A percentile compares a stretch with the other conserved stretches of the same genome.
Conservation (phyloP, 2,113 vertebrate species). For the Diphyllodes magnificus region DNA sequence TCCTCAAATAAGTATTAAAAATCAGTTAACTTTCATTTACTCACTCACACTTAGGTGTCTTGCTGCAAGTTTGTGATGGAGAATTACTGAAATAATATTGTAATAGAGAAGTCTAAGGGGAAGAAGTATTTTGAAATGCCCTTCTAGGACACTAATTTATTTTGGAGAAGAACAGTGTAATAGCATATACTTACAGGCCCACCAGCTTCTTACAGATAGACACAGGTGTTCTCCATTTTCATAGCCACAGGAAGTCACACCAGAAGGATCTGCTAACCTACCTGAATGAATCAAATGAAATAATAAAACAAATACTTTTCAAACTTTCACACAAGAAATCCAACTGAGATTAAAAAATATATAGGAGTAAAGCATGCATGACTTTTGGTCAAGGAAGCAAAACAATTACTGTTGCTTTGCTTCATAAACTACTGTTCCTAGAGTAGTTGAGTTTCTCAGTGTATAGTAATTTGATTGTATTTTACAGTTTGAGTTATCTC, state of each 20-base stretch:
- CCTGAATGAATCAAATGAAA: constrained; percentile 56
- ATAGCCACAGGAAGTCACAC: constrained; percentile 31
- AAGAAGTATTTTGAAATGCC: neutral
- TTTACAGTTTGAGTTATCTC: neutral
- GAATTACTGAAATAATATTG: neutral
- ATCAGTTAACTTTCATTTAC: neutral
- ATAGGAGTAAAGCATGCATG: neutral
- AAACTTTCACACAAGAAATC: neutral
- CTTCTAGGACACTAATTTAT: neutral
- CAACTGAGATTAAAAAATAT: neutral
- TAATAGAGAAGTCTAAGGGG: neutral
- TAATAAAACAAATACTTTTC: neutral
- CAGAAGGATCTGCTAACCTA: constrained; percentile 67
- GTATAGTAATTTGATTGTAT: neutral
- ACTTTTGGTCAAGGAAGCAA: neutral
- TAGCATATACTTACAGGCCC: constrained; percentile 71
- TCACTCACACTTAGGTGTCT: neutral
- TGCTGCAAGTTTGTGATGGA: neutral
- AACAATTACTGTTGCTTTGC: neutral
- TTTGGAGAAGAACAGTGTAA: neutral
- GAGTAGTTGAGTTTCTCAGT: neutral
- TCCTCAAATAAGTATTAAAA: neutral
- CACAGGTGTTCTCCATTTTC: constrained; percentile 33
- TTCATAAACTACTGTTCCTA: neutral
- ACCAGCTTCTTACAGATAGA: constrained; percentile 74